Conservation (phyloP, 2,888 invertebrate genomes). For the Bugula neritina region DNA sequence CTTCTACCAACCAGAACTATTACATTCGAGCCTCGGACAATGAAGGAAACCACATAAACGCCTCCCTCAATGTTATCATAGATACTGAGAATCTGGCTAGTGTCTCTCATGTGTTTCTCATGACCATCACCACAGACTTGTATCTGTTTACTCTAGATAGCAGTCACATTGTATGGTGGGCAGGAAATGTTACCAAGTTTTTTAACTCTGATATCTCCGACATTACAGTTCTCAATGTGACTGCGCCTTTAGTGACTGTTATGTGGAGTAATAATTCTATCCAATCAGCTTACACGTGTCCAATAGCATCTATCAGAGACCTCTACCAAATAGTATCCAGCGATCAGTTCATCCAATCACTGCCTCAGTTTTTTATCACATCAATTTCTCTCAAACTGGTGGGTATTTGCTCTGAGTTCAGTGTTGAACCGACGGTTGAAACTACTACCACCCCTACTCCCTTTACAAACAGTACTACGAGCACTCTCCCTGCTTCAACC, state of each 20-base stretch:
- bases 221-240: neutral
- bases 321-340: neutral
- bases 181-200: neutral
- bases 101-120: neutral
- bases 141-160: neutral
- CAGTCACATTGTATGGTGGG: conserved; percentile 1
- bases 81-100: neutral
- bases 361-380: conserved; percentile 5
- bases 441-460: neutral
- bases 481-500: neutral
- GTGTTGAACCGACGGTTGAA: neutral
- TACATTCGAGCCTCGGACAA: neutral
- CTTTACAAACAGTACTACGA: neutral
- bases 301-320: neutral
- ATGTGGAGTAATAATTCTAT: neutral
- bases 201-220: neutral
- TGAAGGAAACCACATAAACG: neutral
- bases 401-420: conserved; percentile 3
- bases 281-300: conserved; percentile 11
- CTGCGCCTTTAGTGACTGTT: neutral
- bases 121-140: conserved; percentile 1
- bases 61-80: neutral
- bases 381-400: neutral
- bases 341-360: neutral
- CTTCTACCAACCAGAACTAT: neutral